Percentiles rank a stretch among this genome's conserved stretches.
Evolutionary conservation across 2,888 invertebrate genomes (phyloP).

Genomic region (Scotopteryx bipunctaria): DNA sequence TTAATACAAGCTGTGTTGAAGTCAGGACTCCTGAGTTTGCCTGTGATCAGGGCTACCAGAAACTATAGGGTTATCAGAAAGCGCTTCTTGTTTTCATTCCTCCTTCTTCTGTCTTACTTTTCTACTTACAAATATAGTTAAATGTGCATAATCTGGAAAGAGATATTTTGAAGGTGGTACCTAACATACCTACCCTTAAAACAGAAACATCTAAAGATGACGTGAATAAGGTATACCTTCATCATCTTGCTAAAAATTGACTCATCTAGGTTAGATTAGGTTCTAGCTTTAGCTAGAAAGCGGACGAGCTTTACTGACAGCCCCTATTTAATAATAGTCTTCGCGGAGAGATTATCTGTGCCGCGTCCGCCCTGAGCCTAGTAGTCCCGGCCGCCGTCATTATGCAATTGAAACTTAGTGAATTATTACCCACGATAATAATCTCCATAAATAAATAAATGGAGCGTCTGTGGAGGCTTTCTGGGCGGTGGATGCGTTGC

Average conservation of each 20-base stretch:
- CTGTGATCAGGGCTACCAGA: conserved; percentile 2
- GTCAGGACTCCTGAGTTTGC: conserved; percentile 19
- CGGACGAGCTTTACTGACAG: conserved; percentile 66
- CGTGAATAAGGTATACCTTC: no score
- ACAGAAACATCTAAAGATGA: no score
- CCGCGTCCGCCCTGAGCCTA: conserved; percentile 71
- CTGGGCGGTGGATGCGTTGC: conserved; percentile 57
- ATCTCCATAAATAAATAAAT: conserved; percentile 81
- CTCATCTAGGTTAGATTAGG: not conserved
- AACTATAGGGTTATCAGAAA: not conserved
- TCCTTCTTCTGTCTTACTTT: no score
- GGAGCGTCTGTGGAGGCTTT: conserved; percentile 42
- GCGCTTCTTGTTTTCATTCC: not conserved
- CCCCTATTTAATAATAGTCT: conserved; percentile 78
- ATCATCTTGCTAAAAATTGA: conserved; percentile 20
- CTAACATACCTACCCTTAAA: no score
- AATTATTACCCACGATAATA: conserved; percentile 82
- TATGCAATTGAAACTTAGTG: conserved; percentile 84
- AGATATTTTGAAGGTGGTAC: no score
- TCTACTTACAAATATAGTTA: no score
- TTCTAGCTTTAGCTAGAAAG: conserved; percentile 36
- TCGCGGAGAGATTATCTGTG: conserved; percentile 71
- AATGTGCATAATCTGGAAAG: no score
- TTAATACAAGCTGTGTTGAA: conserved; percentile 30
- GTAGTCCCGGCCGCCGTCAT: conserved; percentile 78